Evolutionary conservation across 2,888 invertebrate species (phyloP), one percentile per base, ranked within the genome.

Genomic region (Mechanitis mazaeus): DNA sequence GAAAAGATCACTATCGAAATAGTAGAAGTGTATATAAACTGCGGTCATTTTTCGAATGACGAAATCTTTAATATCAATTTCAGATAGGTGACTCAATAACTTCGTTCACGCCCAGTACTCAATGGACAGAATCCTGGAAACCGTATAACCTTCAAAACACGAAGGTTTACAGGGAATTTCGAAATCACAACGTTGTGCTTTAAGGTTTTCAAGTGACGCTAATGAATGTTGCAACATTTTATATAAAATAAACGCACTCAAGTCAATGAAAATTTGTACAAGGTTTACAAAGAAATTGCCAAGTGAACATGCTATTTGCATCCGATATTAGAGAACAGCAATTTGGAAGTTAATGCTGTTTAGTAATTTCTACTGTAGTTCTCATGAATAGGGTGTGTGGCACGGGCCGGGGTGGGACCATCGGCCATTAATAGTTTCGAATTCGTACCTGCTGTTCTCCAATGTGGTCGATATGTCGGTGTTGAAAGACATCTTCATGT

Each of bases 391-490:
- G 54, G 12, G 50, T 46, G 31, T 45, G 56, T 61, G 56, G 56
- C 58, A 64, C 47, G 42, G 59, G 42, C 53, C 28, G 45, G 46
- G 54, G 54, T 61, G 54, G 58, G 57, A 38, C 58, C 58, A 60
- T 59, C 59, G 59, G 64, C 64, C 66, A 66, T 64, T 62, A 57
- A 58, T 12, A n/a, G 58, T 54, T 56, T 60, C 60, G 45, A 69
- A 68, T 77, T 69, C 83, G 72, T 87, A 91, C 91, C 91, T 91
- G 91, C 91, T 91, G 76, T 84, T 91, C 78, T 91, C 91, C 88
- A 91, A 80, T 75, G 85, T 90, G 58, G 83, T 81, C 59, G 90
- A 89, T 72, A 90, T 84, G 68, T 90, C 89, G 67, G 87, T 88
- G 80, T 89, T 87, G 84, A 87, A 89, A 83, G 89, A 83, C 89